Percentiles rank a stretch among this genome's conserved stretches.
Conservation (phyloP, 1,140 invertebrate species). For the Belonocnema kinseyi region DNA sequence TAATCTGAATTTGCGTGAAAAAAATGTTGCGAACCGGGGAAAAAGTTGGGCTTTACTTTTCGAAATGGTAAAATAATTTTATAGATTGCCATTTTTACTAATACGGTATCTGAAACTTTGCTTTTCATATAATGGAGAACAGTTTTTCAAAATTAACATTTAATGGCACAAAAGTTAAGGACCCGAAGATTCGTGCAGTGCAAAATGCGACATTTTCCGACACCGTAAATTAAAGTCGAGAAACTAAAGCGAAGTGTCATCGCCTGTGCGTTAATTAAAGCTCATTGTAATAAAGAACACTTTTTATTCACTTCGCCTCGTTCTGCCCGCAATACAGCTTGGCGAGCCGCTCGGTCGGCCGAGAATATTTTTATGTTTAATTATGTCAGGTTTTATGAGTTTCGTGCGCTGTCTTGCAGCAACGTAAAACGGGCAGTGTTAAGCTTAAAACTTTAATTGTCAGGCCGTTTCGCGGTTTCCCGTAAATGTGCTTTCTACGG, state of each 20-base stretch:
- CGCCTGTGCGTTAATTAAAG: constrained; percentile 65
- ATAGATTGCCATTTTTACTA: too few species aligned
- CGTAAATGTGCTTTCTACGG: constrained; percentile 32
- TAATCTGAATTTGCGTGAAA: too few species aligned
- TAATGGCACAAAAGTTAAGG: background rate
- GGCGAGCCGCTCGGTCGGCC: constrained; percentile 32
- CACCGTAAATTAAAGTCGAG: constrained; percentile 65
- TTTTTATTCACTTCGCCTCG: constrained; percentile 63
- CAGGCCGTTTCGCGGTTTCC: constrained; percentile 49
- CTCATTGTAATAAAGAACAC: constrained; percentile 69
- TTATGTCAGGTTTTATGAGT: constrained; percentile 62
- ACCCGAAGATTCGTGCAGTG: background rate
- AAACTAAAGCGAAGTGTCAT: constrained; percentile 62
- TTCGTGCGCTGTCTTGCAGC: constrained; percentile 49
- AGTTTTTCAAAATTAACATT: background rate
- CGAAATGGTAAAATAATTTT: too few species aligned
- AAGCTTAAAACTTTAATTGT: constrained; percentile 63
- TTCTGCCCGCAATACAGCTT: constrained; percentile 40
- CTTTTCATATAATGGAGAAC: too few species aligned
- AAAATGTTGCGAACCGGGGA: too few species aligned
- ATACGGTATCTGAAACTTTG: too few species aligned
- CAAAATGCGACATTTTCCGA: constrained; percentile 51
- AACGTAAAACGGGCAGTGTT: constrained; percentile 51
- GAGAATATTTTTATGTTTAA: constrained; percentile 65
- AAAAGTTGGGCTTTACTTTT: too few species aligned